Evolutionary conservation across 2,888 invertebrate species (phyloP).

Genomic region (Hemistola chrysoprasaria): DNA sequence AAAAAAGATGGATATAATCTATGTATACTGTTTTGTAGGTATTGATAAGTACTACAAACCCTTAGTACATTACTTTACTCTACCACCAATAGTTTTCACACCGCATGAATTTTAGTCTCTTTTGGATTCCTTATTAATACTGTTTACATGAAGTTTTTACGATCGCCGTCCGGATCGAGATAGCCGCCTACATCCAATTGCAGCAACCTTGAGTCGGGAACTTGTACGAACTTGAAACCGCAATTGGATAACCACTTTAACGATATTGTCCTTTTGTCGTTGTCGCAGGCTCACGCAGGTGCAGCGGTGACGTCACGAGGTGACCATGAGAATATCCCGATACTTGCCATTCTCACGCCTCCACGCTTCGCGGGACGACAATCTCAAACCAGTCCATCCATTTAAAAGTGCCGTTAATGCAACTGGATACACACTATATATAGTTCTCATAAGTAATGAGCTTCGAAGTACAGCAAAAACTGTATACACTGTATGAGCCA

Average conservation of each 20-base stretch:
- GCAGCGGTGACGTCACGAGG: slow-evolving; percentile 63
- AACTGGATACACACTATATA: slow-evolving; percentile 48
- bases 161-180: slow-evolving; percentile 17
- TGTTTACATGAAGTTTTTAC: slow-evolving; percentile 27
- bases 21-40: too few species aligned
- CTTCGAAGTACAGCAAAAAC: slow-evolving; percentile 10
- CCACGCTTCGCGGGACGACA: slow-evolving; percentile 66
- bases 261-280: slow-evolving; percentile 65
- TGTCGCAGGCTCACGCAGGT: slow-evolving; percentile 55
- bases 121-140: slow-evolving; percentile 17
- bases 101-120: slow-evolving; percentile 11
- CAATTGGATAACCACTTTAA: slow-evolving; percentile 65
- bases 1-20: too few species aligned
- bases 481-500: slow-evolving; percentile 5
- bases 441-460: slow-evolving; percentile 27
- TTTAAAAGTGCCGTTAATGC: slow-evolving; percentile 71
- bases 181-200: slow-evolving; percentile 29
- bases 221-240: slow-evolving; percentile 67
- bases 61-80: too few species aligned
- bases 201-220: slow-evolving; percentile 44
- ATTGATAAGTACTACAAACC: too few species aligned
- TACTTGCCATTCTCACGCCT: slow-evolving; percentile 77
- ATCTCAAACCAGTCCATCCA: slow-evolving; percentile 68
- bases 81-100: too few species aligned
- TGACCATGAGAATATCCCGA: slow-evolving; percentile 70